These are phyloP conservation scores for Palythoa grandiflora DNA, from an alignment of 92 coral and sea anemone species.

Conservation along the genomic window DNA sequence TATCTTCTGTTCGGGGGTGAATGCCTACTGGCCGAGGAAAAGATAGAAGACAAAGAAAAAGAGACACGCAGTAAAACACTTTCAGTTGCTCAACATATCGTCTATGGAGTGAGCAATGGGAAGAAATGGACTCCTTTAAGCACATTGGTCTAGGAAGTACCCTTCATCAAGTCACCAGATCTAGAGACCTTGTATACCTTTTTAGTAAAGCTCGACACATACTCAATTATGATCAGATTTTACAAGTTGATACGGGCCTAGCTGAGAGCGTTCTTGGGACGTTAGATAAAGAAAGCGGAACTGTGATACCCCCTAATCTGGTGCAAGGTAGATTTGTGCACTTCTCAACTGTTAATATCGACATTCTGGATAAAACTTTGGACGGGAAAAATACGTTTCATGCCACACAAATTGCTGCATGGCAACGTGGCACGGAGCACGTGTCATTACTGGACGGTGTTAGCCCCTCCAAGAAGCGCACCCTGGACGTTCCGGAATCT, in stretches of 20 bases:
- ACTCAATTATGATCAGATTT: slow-evolving; percentile 66
- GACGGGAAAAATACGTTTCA: slow-evolving; percentile 73
- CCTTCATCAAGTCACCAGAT: slow-evolving; percentile 70
- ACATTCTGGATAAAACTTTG: slow-evolving; percentile 49
- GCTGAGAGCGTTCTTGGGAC: slow-evolving; percentile 51
- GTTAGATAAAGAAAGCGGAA: slow-evolving; percentile 42
- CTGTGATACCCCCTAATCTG: slow-evolving; percentile 61
- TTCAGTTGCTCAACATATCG: no score
- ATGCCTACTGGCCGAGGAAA: no score
- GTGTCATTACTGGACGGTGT: no score
- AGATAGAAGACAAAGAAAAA: no score
- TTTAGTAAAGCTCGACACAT: slow-evolving; percentile 64
- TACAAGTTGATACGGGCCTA: slow-evolving; percentile 61
- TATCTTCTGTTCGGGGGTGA: no score
- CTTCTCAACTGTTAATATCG: neutral
- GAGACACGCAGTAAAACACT: no score
- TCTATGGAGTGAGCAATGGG: no score
- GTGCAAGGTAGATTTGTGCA: slow-evolving; percentile 19
- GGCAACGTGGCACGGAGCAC: no score
- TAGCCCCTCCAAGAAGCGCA: no score
- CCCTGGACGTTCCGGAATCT: no score
- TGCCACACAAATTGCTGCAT: no score
- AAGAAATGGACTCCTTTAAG: neutral
- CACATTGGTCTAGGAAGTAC: slow-evolving; percentile 63
- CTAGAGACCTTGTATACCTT: slow-evolving; percentile 66